Base-by-base conservation (phyloP, 1,140 invertebrate genomes). In the Pseudomyrmex concolor region DNA sequence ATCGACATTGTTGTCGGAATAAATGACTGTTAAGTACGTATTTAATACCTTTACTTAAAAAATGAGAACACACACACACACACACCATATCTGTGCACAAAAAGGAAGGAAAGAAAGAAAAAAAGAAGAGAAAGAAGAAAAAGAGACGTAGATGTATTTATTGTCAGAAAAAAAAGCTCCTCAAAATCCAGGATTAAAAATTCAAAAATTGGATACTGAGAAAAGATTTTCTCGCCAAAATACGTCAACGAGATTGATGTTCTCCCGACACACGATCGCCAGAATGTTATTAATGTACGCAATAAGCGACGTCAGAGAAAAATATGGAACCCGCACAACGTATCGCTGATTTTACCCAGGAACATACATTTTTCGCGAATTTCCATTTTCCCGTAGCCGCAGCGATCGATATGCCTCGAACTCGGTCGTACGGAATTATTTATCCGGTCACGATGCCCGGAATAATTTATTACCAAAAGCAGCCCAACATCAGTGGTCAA, bases 231-330 rank as follows among this genome's bases (percentile, higher is more conserved):
- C 43, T 60, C 19, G 43, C 54, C 76, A 48, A 67, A 59, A 5
- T 17, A 48, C 43, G 43, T 57, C 3, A 9, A 7, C 7, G 19
- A 50, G 45, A 80, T 80, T 59, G 43, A 80, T 80, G 54, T 71
- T 54, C n/a, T 71, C 17, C 66, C 66, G 76, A 71, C 66, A 48
- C 51, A 80, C 76, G 66, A 80, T 70, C 45, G 12, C 43, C 54
- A 59, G 54, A 10, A 50, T 45, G 67, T 80, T 80, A 80, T 80
- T 80, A 80, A 80, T 80, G 76, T 54, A 70, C 54, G 76, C 76
- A 80, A 80, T 80, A 80, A 80, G 43, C 76, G 76, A 80, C 54
- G 76, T 71, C 76, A 17, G 54, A 80, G 76, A 80, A 71, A 80
- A 71, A 80, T 80, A 71, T 80, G 66, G 66, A 48, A 59, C 1